Percentiles rank a stretch among this genome's conserved stretches.
phyloP scores from a whole-genome alignment of 2,888 invertebrate species.

The Craniophora ligustri region DNA sequence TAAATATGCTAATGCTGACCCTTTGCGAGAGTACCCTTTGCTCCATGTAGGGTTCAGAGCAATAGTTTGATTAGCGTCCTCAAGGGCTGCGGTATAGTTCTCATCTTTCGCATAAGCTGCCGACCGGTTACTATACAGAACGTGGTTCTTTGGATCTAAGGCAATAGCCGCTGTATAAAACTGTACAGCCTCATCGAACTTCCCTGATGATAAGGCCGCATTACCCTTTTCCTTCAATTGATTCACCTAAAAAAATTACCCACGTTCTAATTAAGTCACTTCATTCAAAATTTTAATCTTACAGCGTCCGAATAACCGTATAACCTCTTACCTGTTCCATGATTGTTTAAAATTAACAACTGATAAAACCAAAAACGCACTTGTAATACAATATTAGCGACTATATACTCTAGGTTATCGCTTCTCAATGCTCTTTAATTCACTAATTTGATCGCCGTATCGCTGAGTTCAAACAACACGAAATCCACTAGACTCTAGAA shows the following conservation, averaged over 20 bases:
- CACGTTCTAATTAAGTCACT: constrained; percentile 40
- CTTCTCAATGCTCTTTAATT: constrained; percentile 31
- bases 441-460: constrained; percentile 42
- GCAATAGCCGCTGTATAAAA: constrained; percentile 94
- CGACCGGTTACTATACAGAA: constrained; percentile 96
- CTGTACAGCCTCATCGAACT: constrained; percentile 93
- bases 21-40: constrained; percentile 96
- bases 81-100: constrained; percentile 92
- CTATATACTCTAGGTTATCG: constrained; percentile 21
- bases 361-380: constrained; percentile 44
- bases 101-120: constrained; percentile 96
- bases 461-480: constrained; percentile 49
- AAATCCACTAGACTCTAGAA: constrained; percentile 57
- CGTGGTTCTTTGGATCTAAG: constrained; percentile 94
- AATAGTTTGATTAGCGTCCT: constrained; percentile 95
- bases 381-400: constrained; percentile 40
- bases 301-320: constrained; percentile 74
- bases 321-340: constrained; percentile 87
- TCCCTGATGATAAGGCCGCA: constrained; percentile 92
- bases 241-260: constrained; percentile 90
- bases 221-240: constrained; percentile 96
- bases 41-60: constrained; percentile 94
- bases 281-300: constrained; percentile 53
- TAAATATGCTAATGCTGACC: constrained; percentile 94
- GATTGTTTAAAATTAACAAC: constrained; percentile 55